phyloP scores from a whole-genome alignment of 23 tunicate genomes.

The Styela clava region DNA sequence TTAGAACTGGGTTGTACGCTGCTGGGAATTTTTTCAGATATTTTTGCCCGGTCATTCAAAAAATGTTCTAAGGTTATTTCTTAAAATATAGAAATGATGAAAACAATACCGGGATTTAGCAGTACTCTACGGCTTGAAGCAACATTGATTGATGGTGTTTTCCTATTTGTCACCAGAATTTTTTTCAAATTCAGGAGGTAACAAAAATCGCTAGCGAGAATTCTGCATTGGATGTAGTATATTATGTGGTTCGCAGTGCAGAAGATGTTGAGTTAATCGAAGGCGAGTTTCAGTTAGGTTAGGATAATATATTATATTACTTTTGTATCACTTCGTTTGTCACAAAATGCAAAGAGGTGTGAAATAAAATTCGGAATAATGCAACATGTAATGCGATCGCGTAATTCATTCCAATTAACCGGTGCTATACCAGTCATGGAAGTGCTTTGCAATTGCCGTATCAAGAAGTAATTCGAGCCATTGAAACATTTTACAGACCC shows the following conservation, averaged over 20 bases:
- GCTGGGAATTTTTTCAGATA: not conserved
- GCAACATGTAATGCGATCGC: not conserved
- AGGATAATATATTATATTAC: no score
- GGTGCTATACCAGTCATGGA: not conserved
- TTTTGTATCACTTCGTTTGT: no score
- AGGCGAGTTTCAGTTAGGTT: no score
- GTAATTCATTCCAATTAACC: not conserved
- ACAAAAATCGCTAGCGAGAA: no score
- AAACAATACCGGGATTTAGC: not conserved
- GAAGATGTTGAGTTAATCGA: no score
- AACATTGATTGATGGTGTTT: not conserved
- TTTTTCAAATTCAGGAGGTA: no score
- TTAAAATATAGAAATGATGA: not conserved
- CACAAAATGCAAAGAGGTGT: no score
- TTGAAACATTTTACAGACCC: not conserved
- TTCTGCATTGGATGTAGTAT: no score
- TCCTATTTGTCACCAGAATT: not conserved
- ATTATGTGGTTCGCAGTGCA: no score
- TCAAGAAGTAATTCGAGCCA: not conserved
- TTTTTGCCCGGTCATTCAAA: not conserved
- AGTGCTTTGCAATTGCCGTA: not conserved
- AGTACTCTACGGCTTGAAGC: not conserved
- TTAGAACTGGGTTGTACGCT: not conserved
- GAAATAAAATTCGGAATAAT: not conserved
- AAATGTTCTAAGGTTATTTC: not conserved